Conservation (phyloP, 2,888 invertebrate species). For the Dasysyrphus albostriatus region DNA sequence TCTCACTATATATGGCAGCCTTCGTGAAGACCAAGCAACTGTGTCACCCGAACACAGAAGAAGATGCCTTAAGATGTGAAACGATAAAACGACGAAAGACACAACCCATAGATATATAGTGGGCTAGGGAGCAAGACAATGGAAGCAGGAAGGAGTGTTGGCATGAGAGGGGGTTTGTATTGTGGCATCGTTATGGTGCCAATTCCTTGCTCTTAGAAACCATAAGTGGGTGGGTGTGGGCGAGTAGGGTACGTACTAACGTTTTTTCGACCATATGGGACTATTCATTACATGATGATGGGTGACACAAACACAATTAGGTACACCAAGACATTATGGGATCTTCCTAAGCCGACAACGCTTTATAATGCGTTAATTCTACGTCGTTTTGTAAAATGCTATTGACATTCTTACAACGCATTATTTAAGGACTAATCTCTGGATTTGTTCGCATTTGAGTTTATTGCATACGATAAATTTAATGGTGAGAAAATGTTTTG, state of each 20-base stretch:
- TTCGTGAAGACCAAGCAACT: constrained; percentile 36
- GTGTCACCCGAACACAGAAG: constrained; percentile 7
- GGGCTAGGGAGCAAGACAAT: not conserved
- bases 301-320: constrained; percentile 71
- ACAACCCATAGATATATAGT: constrained; percentile 9
- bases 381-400: constrained; percentile 57
- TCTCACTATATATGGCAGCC: not conserved
- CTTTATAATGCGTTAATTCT: constrained; percentile 69
- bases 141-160: too few species aligned
- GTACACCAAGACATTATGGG: constrained; percentile 67
- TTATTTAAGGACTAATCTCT: constrained; percentile 64
- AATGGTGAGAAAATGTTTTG: constrained; percentile 36
- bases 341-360: constrained; percentile 64
- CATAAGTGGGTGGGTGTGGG: constrained; percentile 38
- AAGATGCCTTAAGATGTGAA: constrained; percentile 55
- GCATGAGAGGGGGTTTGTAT: constrained; percentile 19
- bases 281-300: constrained; percentile 73
- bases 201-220: constrained; percentile 33
- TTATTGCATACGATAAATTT: constrained; percentile 33
- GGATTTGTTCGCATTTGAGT: constrained; percentile 52
- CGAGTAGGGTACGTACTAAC: constrained; percentile 29
- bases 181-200: constrained; percentile 28
- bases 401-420: constrained; percentile 63
- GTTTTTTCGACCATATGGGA: constrained; percentile 71
- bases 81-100: constrained; percentile 40